These are phyloP conservation scores for Gila orcuttii DNA, from an alignment of 2,113 vertebrate species.

Conservation along the genomic window DNA sequence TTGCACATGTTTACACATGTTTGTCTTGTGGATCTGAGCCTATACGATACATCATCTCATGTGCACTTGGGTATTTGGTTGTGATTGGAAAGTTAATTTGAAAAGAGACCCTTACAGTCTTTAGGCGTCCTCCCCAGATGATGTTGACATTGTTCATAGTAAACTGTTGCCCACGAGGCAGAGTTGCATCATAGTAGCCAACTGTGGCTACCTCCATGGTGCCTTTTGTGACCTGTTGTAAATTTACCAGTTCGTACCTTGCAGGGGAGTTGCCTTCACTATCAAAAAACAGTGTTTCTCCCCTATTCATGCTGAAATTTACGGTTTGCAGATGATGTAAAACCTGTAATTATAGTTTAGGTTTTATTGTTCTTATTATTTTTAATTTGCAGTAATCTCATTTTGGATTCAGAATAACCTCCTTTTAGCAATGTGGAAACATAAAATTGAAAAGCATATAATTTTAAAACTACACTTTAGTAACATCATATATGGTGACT, in stretches of 20 bases:
- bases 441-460: too few species aligned
- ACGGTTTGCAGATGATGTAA: conserved; percentile 60
- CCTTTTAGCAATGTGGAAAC: too few species aligned
- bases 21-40: conserved; percentile 37
- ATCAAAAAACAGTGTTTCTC: conserved; percentile 66
- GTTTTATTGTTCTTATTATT: neutral
- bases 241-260: conserved; percentile 71
- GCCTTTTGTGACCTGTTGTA: conserved; percentile 63
- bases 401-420: too few species aligned
- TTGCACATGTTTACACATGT: conserved; percentile 41
- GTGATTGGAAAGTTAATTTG: conserved; percentile 1
- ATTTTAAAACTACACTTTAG: too few species aligned
- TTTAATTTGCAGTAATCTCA: neutral
- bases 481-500: neutral
- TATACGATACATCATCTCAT: conserved; percentile 22
- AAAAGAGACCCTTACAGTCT: conserved; percentile 44
- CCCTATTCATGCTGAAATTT: conserved; percentile 60
- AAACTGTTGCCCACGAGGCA: conserved; percentile 45
- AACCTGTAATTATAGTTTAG: conserved; percentile 46
- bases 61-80: conserved; percentile 11
- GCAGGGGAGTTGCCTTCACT: conserved; percentile 69
- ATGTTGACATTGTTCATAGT: conserved; percentile 53
- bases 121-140: conserved; percentile 59
- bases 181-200: conserved; percentile 69
- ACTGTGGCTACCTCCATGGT: conserved; percentile 66